These are phyloP conservation scores for Acipenser transmontanus DNA, from an alignment of 2,797 vertebrate genomes.

Conservation along the genomic window DNA sequence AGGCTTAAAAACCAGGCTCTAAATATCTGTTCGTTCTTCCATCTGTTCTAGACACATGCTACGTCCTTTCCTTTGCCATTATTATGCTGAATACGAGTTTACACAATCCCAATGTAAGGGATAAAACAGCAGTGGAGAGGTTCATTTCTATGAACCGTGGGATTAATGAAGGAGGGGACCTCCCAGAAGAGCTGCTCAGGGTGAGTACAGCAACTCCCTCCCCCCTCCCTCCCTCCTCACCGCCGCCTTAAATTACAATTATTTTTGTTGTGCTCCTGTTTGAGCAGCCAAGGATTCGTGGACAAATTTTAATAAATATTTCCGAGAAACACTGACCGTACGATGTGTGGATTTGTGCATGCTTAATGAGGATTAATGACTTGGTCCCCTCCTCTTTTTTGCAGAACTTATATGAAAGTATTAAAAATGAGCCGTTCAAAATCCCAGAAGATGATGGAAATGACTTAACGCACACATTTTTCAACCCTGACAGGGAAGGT, in stretches of 20 bases:
- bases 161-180: conserved; percentile 92
- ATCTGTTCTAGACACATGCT: conserved; percentile 80
- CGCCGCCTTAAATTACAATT: neutral
- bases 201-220: conserved; percentile 49
- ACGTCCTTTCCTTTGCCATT: conserved; percentile 92
- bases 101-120: conserved; percentile 92
- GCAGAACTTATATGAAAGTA: conserved; percentile 96
- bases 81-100: conserved; percentile 98
- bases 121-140: conserved; percentile 88
- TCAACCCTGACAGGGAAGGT: conserved; percentile 94
- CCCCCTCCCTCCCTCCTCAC: neutral
- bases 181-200: conserved; percentile 90
- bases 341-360: neutral
- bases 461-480: conserved; percentile 94
- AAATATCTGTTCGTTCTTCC: no score
- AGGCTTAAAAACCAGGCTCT: neutral
- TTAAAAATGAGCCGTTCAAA: conserved; percentile 96
- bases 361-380: neutral
- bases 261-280: no score
- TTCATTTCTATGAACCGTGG: conserved; percentile 97
- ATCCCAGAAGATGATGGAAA: conserved; percentile 97
- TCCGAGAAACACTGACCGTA: neutral
- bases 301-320: no score
- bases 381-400: conserved; percentile 22
- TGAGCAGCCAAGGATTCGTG: no score